Percentiles rank a stretch among this genome's conserved stretches.
These are phyloP conservation scores for Penaeus indicus DNA, from an alignment of 1,140 invertebrate genomes.

Conservation along the genomic window DNA sequence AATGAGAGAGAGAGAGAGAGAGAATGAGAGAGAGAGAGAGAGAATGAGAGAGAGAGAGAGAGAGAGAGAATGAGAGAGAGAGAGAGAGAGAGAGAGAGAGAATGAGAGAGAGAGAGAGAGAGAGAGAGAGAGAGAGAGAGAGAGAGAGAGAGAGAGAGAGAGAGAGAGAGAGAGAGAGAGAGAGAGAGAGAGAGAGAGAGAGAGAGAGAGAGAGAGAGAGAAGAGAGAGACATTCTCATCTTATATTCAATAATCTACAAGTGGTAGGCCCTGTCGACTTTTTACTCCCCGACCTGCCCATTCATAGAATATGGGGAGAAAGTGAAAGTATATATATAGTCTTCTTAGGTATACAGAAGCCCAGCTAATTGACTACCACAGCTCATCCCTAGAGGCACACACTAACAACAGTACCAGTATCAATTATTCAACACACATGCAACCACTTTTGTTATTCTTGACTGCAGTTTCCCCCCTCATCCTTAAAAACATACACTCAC, in stretches of 20 bases:
- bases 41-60: no score
- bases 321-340: constrained; percentile 1
- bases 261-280: background rate
- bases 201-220: no score
- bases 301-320: background rate
- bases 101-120: no score
- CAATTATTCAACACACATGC: background rate
- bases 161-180: no score
- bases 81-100: no score
- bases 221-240: no score
- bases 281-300: background rate
- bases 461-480: background rate
- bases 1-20: no score
- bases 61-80: no score
- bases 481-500: background rate
- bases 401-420: background rate
- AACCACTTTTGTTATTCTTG: background rate
- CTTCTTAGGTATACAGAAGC: constrained; percentile 53
- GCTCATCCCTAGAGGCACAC: background rate
- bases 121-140: no score
- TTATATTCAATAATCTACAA: constrained; percentile 18
- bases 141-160: no score
- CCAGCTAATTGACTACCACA: constrained; percentile 1
- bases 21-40: no score
- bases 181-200: no score